phyloP scores from a whole-genome alignment of 2,113 vertebrate species.

The Paradisaea rubra region DNA sequence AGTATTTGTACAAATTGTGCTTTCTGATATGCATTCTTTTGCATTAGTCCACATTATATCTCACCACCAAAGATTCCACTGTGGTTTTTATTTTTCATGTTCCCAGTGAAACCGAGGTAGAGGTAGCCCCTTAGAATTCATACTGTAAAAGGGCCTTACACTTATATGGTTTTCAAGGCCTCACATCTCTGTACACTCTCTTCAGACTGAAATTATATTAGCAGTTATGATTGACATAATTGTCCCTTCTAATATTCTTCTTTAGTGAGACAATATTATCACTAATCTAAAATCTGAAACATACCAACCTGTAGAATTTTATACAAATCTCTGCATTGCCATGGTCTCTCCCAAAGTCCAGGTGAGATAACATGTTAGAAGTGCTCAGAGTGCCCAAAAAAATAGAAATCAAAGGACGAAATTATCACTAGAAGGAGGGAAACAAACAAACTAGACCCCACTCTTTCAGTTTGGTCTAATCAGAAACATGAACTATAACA shows the following conservation, averaged over 20 bases:
- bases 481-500: neutral
- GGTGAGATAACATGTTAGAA: neutral
- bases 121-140: neutral
- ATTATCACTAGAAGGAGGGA: neutral
- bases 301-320: neutral
- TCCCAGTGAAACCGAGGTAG: neutral
- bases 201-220: neutral
- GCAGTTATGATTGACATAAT: neutral
- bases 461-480: neutral
- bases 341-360: neutral
- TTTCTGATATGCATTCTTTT: neutral
- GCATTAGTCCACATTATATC: neutral
- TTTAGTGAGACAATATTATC: neutral
- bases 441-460: neutral
- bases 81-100: neutral
- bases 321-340: neutral
- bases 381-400: neutral
- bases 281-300: neutral
- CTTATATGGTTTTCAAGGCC: neutral
- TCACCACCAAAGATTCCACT: neutral
- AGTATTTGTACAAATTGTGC: neutral
- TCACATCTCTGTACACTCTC: neutral
- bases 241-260: neutral
- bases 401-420: neutral
- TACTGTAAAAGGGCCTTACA: neutral